Conservation (phyloP, 2,888 invertebrate species). For the Labia minor region DNA sequence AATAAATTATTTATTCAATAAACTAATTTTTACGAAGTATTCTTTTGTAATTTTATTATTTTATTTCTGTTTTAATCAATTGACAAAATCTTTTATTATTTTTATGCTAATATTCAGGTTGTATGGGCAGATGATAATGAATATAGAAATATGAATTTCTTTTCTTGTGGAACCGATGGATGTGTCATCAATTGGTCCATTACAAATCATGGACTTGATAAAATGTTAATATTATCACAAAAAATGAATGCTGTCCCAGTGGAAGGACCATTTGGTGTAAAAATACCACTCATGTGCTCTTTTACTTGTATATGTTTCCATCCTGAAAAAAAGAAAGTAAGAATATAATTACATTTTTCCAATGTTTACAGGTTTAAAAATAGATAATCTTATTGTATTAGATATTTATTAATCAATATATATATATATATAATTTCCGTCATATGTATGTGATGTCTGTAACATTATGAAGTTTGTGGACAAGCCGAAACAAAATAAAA, state of each 20-base stretch:
- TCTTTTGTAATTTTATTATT: no score
- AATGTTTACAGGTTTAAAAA: no score
- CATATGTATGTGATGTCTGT: no score
- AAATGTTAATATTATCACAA: not conserved
- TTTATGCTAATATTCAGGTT: not conserved
- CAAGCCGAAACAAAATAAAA: no score
- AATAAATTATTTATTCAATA: no score
- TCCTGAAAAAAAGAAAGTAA: not conserved
- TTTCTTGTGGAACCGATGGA: not conserved
- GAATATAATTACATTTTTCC: not conserved
- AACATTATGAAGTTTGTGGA: no score
- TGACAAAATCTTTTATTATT: no score
- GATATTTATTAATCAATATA: no score
- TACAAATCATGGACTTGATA: not conserved
- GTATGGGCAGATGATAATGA: not conserved
- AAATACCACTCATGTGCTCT: slow-evolving; percentile 1
- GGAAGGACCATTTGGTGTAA: not conserved
- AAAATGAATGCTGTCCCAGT: not conserved
- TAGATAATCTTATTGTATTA: no score
- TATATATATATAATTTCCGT: no score
- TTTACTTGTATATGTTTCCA: not conserved
- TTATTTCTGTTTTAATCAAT: no score
- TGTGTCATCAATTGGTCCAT: not conserved
- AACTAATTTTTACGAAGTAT: no score
- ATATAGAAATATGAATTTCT: not conserved